Percentiles rank a stretch among this genome's conserved stretches.
Evolutionary conservation across 2,113 vertebrate genomes (phyloP).

Genomic region (Ctenomys sociabilis): DNA sequence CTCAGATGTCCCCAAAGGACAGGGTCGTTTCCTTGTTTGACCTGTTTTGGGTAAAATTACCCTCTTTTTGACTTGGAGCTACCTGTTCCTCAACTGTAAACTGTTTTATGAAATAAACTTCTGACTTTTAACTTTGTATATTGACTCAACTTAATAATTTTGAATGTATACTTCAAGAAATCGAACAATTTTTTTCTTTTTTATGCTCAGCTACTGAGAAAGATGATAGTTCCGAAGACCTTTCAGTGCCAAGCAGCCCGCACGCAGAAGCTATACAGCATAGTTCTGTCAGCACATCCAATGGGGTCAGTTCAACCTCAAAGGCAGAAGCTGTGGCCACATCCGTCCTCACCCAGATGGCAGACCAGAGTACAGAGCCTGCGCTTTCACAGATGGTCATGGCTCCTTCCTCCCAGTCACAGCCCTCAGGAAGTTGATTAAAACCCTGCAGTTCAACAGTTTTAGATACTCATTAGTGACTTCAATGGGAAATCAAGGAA

Average conservation of each 20-base stretch:
- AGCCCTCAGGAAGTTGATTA: constrained; percentile 96
- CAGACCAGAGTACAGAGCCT: constrained; percentile 95
- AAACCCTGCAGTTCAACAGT: constrained; percentile 80
- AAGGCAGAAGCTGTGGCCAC: constrained; percentile 88
- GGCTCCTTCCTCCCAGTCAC: constrained; percentile 88
- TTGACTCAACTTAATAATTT: neutral
- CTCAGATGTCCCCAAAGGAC: neutral
- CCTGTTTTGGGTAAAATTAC: neutral
- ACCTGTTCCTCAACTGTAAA: neutral
- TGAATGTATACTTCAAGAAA: neutral
- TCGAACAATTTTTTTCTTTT: constrained; percentile 5
- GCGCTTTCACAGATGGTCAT: constrained; percentile 87
- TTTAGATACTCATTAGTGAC: constrained; percentile 87
- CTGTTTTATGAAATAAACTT: neutral
- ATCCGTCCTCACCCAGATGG: constrained; percentile 89
- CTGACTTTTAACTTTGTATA: constrained; percentile 12
- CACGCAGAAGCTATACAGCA: constrained; percentile 97
- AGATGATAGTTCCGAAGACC: constrained; percentile 96
- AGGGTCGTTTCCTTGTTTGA: neutral
- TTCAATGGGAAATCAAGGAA: constrained; percentile 89
- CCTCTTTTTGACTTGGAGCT: neutral
- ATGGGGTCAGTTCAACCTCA: constrained; percentile 94
- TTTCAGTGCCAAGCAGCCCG: constrained; percentile 95
- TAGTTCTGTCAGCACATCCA: constrained; percentile 98
- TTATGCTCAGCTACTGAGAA: constrained; percentile 91